Base-by-base conservation (phyloP, 2,888 invertebrate genomes). In the Acleris cristana region DNA sequence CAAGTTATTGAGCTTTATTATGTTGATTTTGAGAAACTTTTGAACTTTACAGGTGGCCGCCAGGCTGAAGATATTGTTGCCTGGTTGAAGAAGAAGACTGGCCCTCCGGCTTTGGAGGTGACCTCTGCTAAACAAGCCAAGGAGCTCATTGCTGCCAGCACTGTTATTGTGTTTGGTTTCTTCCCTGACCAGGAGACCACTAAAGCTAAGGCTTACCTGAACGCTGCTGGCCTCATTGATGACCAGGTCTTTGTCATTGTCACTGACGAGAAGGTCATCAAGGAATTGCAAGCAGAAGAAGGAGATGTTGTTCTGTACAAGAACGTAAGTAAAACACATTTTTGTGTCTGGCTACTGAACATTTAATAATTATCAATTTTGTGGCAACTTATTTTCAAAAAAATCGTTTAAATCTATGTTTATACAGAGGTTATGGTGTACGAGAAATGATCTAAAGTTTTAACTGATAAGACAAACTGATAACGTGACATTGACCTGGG, bases 61-160 rank as follows among this genome's bases (percentile, higher is more conserved):
- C 96, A 97, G 86, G 96, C 97, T 76, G 97, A 97, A 74, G 98
- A 98, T 71, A 99, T 99, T 82, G 95, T 99, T 70, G 94, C 94
- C 76, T 99, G 99, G 99, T 89, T 99, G 71, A 94, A 95, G 87
- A 99, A 99, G 94, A 99, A 99, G 94, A 98, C 98, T 81, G 99
- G 99, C 64, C 99, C 99, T 61, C 96, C 98, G 69, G 99, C 98
- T n/a, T 94, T 95, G 76, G 95, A 95, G 72, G 89, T 99, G 51
- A 87, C 94, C 45, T 94, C 96, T 8, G 96, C 96, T 3, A 98
- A 97, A 65, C 97, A 96, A 73, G 96, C 96, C 65, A 97, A 98
- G 86, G 94, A 95, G 72, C 95, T 99, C 81, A 95, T 97, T 66
- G 97, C 96, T 49, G 95, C 95, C 34, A 95, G 95, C 77, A 94